These are phyloP conservation scores for Micoletzkya japonica DNA, from an alignment of 2,888 invertebrate species.

Conservation along the genomic window DNA sequence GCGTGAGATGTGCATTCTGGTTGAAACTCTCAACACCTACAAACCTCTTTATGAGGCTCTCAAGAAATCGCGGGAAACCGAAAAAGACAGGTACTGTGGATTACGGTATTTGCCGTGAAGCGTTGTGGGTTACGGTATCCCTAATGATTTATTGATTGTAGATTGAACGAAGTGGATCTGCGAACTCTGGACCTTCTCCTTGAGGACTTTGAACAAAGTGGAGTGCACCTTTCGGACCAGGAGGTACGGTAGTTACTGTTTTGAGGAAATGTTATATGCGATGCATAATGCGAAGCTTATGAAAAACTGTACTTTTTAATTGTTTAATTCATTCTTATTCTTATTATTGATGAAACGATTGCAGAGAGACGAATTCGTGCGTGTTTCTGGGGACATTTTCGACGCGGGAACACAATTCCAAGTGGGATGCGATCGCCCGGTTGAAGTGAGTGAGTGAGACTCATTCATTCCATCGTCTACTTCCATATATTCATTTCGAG, in stretches of 20 bases:
- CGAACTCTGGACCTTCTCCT: slow-evolving; percentile 86
- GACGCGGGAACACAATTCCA: slow-evolving; percentile 62
- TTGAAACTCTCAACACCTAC: slow-evolving; percentile 79
- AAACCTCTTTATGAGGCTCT: slow-evolving; percentile 80
- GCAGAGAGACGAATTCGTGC: slow-evolving; percentile 74
- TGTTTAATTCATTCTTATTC: no score
- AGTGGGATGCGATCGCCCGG: slow-evolving; percentile 40
- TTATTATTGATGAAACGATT: slow-evolving; percentile 21
- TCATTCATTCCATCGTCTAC: neutral
- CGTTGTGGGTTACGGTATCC: neutral
- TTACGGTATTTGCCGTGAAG: neutral
- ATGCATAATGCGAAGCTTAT: neutral
- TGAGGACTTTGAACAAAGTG: slow-evolving; percentile 95
- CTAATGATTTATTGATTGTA: neutral
- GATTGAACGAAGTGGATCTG: slow-evolving; percentile 74
- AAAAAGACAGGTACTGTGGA: slow-evolving; percentile 64
- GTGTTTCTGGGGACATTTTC: slow-evolving; percentile 82
- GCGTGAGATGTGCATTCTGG: neutral
- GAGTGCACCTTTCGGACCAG: slow-evolving; percentile 84
- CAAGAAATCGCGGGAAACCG: slow-evolving; percentile 75
- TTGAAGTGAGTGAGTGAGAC: slow-evolving; percentile 27
- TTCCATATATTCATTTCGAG: neutral
- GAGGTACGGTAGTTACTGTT: slow-evolving; percentile 67
- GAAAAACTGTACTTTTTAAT: neutral
- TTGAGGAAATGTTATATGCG: neutral